phyloP scores from a whole-genome alignment of 53 echinoderm and acorn worm genomes.

The Apostichopus leukothele region DNA sequence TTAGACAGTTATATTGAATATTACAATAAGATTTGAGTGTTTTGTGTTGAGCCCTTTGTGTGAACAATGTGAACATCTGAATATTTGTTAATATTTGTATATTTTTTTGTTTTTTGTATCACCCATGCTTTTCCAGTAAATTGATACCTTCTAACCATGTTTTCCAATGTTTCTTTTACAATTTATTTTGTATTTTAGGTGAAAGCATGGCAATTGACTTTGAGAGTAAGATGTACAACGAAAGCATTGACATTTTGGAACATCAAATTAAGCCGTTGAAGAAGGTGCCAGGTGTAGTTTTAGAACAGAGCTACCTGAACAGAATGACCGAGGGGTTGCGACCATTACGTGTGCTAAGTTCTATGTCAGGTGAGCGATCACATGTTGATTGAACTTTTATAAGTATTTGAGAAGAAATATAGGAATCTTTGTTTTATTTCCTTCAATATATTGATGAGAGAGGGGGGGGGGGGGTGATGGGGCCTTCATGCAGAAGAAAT shows the following conservation, averaged over 20 bases:
- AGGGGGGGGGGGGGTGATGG: too few species aligned
- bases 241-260: slow-evolving; percentile 91
- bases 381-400: too few species aligned
- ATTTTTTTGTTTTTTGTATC: too few species aligned
- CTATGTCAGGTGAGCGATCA: slow-evolving; percentile 61
- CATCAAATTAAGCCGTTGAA: slow-evolving; percentile 86
- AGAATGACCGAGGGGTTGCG: slow-evolving; percentile 92
- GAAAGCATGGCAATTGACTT: slow-evolving; percentile 91
- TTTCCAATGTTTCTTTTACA: not conserved
- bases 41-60: too few species aligned
- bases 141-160: too few species aligned
- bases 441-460: not conserved
- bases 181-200: slow-evolving; percentile 51
- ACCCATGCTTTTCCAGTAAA: too few species aligned
- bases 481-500: too few species aligned
- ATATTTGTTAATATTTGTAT: too few species aligned
- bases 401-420: too few species aligned
- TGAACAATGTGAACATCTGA: too few species aligned
- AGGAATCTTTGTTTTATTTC: not conserved
- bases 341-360: slow-evolving; percentile 66
- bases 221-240: slow-evolving; percentile 95
- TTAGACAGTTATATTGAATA: too few species aligned
- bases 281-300: slow-evolving; percentile 69
- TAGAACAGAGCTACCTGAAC: slow-evolving; percentile 77
- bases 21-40: too few species aligned